Conservation (phyloP, 2,797 vertebrate genomes). For the Scleropages formosus region DNA sequence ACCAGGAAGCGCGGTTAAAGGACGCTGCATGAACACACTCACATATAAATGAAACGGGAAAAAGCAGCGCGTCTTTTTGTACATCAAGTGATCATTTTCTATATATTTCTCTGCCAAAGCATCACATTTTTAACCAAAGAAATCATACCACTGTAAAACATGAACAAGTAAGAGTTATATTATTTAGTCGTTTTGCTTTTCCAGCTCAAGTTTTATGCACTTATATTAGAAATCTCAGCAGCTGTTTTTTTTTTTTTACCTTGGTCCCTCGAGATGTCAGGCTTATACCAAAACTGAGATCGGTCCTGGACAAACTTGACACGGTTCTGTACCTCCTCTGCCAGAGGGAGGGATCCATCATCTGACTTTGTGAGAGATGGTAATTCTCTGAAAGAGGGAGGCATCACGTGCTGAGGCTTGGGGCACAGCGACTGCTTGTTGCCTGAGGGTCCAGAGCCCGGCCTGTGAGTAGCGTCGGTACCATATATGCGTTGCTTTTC, state of each 20-base stretch:
- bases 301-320: slow-evolving; percentile 90
- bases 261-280: slow-evolving; percentile 87
- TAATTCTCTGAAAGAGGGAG: slow-evolving; percentile 58
- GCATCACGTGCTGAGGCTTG: slow-evolving; percentile 64
- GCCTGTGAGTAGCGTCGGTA: slow-evolving; percentile 55
- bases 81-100: neutral
- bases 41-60: neutral
- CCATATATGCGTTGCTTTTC: slow-evolving; percentile 75
- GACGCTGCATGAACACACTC: neutral
- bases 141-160: too few relatives aligned
- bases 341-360: slow-evolving; percentile 39
- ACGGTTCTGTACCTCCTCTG: slow-evolving; percentile 61
- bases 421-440: slow-evolving; percentile 38
- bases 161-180: neutral
- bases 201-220: too few relatives aligned
- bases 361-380: slow-evolving; percentile 39
- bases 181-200: neutral
- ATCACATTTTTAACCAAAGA: too few relatives aligned
- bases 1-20: neutral
- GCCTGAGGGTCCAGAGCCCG: slow-evolving; percentile 45
- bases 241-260: slow-evolving; percentile 62
- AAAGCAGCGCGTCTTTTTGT: neutral
- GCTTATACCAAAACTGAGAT: slow-evolving; percentile 91
- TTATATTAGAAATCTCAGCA: neutral
- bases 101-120: neutral